Conservation (phyloP, 2,113 vertebrate species). For the Stigmatopora argus region DNA sequence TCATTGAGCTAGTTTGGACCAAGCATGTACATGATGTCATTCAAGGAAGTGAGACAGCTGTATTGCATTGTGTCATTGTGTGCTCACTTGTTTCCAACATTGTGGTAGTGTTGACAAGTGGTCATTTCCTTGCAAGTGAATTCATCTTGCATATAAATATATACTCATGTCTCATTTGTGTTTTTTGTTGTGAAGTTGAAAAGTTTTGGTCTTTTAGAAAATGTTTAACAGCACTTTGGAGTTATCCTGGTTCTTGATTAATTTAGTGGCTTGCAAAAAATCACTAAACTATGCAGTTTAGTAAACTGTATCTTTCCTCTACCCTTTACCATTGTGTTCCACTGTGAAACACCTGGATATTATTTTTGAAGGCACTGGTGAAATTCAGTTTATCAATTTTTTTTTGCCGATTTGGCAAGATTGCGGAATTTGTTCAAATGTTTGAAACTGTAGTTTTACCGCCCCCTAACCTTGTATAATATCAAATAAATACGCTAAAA, state of each 20-base stretch:
- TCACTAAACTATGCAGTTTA: background rate
- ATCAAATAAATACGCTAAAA: no score
- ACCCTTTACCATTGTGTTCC: background rate
- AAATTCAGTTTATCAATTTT: background rate
- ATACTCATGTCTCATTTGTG: background rate
- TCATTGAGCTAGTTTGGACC: slow-evolving; percentile 32
- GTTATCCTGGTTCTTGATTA: background rate
- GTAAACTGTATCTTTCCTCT: background rate
- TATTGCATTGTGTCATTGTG: slow-evolving; percentile 63
- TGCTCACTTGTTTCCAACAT: slow-evolving; percentile 31
- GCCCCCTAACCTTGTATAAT: no score
- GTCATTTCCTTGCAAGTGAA: slow-evolving; percentile 35
- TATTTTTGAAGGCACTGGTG: background rate
- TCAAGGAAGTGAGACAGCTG: slow-evolving; percentile 57
- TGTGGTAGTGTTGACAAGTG: slow-evolving; percentile 22
- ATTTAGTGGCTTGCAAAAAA: no score
- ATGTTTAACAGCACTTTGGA: background rate
- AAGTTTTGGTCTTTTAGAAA: background rate
- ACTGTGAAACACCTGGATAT: background rate
- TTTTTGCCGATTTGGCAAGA: no score
- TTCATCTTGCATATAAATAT: slow-evolving; percentile 9
- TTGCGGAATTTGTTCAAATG: no score
- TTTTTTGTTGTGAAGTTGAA: background rate
- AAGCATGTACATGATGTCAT: slow-evolving; percentile 66
- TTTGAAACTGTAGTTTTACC: no score